Percentiles rank a stretch among this genome's conserved stretches.
Conservation (phyloP, 2,113 vertebrate species). For the Oryzias melastigma region DNA sequence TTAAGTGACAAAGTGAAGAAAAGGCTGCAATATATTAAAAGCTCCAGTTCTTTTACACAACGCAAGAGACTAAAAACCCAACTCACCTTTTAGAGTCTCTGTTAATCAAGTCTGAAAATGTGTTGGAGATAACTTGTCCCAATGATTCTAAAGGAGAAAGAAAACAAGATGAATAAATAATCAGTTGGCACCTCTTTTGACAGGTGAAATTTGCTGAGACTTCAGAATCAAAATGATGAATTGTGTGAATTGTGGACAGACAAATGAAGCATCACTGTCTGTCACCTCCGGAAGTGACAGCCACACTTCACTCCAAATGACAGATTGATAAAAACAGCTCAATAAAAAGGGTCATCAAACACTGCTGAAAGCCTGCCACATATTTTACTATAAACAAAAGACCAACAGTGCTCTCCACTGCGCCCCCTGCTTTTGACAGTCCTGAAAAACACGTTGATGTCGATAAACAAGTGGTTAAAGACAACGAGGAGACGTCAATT, state of each 20-base stretch:
- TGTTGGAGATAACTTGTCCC: constrained; percentile 77
- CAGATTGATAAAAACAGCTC: not conserved
- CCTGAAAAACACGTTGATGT: constrained; percentile 37
- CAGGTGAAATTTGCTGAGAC: constrained; percentile 30
- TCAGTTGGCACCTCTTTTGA: not conserved
- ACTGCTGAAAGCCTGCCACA: constrained; percentile 44
- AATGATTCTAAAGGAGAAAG: constrained; percentile 72
- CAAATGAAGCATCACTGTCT: not conserved
- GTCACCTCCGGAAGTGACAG: not conserved
- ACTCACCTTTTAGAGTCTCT: constrained; percentile 75
- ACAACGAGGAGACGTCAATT: constrained; percentile 11
- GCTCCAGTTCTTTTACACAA: not conserved
- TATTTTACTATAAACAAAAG: constrained; percentile 76
- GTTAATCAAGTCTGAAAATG: constrained; percentile 81
- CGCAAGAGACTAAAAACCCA: not conserved
- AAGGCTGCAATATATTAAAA: too few relatives aligned
- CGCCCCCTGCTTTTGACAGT: constrained; percentile 70
- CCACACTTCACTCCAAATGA: not conserved
- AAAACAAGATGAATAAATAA: constrained; percentile 1
- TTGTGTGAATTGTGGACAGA: constrained; percentile 30
- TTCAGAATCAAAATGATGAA: constrained; percentile 54
- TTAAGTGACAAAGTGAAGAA: constrained; percentile 17
- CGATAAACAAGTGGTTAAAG: constrained; percentile 62
- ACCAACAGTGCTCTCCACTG: constrained; percentile 52
- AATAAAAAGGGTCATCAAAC: not conserved